Percentiles rank a stretch among this genome's conserved stretches.
phyloP scores from a whole-genome alignment of 2,797 vertebrate species.

The Epinephelus coioides region DNA sequence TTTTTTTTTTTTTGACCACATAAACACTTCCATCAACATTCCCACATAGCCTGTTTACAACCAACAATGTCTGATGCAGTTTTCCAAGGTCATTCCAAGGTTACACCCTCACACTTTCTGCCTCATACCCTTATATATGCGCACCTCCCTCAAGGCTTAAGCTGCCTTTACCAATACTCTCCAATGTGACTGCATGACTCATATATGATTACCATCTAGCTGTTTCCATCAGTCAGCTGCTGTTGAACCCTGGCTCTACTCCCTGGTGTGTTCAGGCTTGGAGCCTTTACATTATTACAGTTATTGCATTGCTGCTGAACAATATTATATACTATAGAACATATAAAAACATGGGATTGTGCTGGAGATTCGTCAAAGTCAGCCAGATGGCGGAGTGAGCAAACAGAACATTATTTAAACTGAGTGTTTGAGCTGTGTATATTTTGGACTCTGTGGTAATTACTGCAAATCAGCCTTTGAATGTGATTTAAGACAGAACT shows the following conservation, averaged over 20 bases:
- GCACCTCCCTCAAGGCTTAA: slow-evolving; percentile 49
- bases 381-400: slow-evolving; percentile 18
- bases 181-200: slow-evolving; percentile 62
- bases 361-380: slow-evolving; percentile 37
- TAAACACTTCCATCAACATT: slow-evolving; percentile 14
- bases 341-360: slow-evolving; percentile 29
- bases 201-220: slow-evolving; percentile 61
- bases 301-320: slow-evolving; percentile 48
- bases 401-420: slow-evolving; percentile 27
- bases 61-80: neutral
- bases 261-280: slow-evolving; percentile 44
- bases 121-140: slow-evolving; percentile 39
- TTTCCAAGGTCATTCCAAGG: slow-evolving; percentile 54
- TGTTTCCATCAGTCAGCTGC: slow-evolving; percentile 55
- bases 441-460: neutral
- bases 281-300: slow-evolving; percentile 55
- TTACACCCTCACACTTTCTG: slow-evolving; percentile 29
- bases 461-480: slow-evolving; percentile 7
- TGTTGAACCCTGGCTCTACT: slow-evolving; percentile 47
- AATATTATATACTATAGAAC: slow-evolving; percentile 28
- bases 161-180: slow-evolving; percentile 40
- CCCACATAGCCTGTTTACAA: slow-evolving; percentile 19
- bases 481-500: too few species aligned
- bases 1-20: neutral
- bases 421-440: slow-evolving; percentile 23